Base-by-base conservation (phyloP, 2,113 vertebrate species). In the Anser brachyrhynchus region DNA sequence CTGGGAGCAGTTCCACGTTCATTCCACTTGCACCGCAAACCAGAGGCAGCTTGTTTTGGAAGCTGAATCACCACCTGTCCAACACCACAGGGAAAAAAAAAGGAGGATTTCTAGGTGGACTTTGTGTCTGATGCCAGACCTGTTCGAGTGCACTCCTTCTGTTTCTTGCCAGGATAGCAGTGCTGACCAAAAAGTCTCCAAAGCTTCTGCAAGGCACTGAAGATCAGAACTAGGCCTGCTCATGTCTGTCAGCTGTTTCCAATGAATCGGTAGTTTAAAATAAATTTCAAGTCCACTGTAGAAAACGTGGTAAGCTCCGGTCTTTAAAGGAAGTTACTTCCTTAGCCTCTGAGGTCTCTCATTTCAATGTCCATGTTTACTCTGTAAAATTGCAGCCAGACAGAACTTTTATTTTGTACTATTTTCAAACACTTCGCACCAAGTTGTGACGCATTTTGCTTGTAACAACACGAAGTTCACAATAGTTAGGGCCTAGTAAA, bases 1-100 rank as follows among this genome's bases (percentile, higher is more conserved):
- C 93, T 95, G 95, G 95, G 73, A 96, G 94, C 90, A 74, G 91
- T 43, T 93, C 89, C 83, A 93, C 85, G 44, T 75, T 89, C 91
- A 82, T 84, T 83, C 90, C 80, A 70, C 92, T 95, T 81, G 71
- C 33, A 37, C 22, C 66, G 80, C 82, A 91, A 97, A 97, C 89
- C 94, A 95, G 94, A 83, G 93, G 90, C 81, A 84, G 95, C 92
- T 97, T 95, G 91, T 93, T 97, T 95, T 95, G 96, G 83, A 95
- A 90, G 94, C 93, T 95, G 96, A 96, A 96, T 89, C 94, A 96
- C 69, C 92, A 96, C 93, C 89, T 94, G 92, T 77, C 81, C 95
- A 81, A 93, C 86, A 95, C 83, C 74, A 92, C 17, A 8, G 15
- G 44, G 84, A 14, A 12, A 65, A 65, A 37, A 39, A 65, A 25